phyloP scores from a whole-genome alignment of 2,113 vertebrate species.

The Rallus limicola region DNA sequence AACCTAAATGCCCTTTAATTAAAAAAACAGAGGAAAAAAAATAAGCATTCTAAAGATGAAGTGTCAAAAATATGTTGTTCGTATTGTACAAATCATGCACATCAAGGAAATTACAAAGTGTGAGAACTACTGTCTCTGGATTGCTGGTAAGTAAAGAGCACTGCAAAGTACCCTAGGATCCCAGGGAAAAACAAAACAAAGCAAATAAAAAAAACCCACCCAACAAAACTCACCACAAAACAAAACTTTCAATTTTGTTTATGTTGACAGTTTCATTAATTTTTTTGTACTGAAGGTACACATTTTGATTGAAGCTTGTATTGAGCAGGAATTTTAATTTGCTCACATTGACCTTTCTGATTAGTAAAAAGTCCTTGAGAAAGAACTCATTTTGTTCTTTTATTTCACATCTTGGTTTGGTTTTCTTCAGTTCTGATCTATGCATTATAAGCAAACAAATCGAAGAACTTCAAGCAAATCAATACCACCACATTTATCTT shows the following conservation, averaged over 20 bases:
- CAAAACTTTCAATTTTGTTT: background rate
- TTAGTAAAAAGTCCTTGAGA: background rate
- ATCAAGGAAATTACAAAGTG: background rate
- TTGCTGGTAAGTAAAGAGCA: background rate
- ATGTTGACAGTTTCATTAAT: constrained; percentile 12
- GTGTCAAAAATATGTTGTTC: background rate
- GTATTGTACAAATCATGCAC: background rate
- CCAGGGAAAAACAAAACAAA: background rate
- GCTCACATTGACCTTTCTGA: background rate
- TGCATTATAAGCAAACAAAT: background rate
- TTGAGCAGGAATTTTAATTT: constrained; percentile 29
- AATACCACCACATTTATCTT: background rate
- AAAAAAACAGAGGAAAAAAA: background rate
- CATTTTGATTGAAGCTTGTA: background rate
- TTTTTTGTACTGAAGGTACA: background rate
- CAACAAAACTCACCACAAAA: too few species aligned
- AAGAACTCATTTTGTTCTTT: background rate
- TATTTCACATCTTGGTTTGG: background rate
- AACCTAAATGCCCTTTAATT: background rate
- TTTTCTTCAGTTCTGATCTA: background rate
- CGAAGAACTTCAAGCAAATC: background rate
- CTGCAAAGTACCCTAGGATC: background rate
- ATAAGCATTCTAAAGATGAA: background rate
- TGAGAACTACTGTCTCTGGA: background rate
- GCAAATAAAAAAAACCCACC: too few species aligned